Percentiles rank a stretch among this genome's conserved stretches.
These are phyloP conservation scores for Syngnathus rostellatus DNA, from an alignment of 2,797 vertebrate species.

Conservation along the genomic window DNA sequence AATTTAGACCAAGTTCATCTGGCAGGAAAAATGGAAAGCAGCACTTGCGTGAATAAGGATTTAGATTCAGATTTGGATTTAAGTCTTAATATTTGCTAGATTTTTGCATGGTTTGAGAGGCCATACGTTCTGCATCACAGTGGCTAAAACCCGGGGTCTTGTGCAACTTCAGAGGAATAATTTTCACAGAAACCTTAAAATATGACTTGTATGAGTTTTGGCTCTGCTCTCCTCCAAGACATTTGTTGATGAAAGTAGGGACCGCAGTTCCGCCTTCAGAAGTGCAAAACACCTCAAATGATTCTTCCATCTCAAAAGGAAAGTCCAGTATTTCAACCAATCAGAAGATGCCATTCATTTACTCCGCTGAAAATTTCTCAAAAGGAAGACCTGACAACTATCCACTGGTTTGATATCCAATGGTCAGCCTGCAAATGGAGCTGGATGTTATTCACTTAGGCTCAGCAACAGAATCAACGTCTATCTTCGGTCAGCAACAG, in stretches of 20 bases:
- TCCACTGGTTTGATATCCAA: constrained; percentile 37
- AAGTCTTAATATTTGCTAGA: no score
- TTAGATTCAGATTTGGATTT: no score
- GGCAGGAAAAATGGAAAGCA: no score
- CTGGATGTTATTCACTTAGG: constrained; percentile 25
- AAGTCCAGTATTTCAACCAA: constrained; percentile 24
- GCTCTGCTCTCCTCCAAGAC: neutral
- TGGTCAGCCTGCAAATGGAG: constrained; percentile 26
- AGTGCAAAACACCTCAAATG: constrained; percentile 31
- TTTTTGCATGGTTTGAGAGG: no score
- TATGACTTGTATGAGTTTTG: neutral
- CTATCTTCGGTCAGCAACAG: constrained; percentile 33
- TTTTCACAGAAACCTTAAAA: no score
- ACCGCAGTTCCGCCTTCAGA: neutral
- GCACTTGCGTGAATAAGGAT: no score
- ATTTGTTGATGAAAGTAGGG: neutral
- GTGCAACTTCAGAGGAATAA: no score
- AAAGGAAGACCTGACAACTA: constrained; percentile 20
- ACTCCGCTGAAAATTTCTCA: constrained; percentile 25
- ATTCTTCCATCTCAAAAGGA: constrained; percentile 24
- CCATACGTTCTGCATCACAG: no score
- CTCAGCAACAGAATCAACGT: constrained; percentile 36
- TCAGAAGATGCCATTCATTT: constrained; percentile 43
- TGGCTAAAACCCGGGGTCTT: no score
- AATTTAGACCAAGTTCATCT: no score